Conservation (phyloP, 2,113 vertebrate species). For the Campylomormyrus tamandua region DNA sequence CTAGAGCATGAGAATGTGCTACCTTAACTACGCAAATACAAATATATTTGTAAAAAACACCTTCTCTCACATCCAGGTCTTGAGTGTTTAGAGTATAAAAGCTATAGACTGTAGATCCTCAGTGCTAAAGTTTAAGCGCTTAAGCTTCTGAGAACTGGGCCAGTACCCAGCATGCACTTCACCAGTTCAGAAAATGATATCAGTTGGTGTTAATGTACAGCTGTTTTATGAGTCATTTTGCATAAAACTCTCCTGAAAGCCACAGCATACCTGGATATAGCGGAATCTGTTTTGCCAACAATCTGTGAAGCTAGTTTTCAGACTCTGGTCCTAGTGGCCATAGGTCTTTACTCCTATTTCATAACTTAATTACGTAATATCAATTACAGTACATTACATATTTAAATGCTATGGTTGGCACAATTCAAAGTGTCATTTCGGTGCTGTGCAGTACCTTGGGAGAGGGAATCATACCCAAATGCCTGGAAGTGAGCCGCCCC, state of each 20-base stretch:
- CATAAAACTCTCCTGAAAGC: background rate
- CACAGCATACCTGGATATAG: background rate
- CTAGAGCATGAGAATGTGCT: background rate
- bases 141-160: background rate
- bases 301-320: background rate
- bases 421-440: background rate
- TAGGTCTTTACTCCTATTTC: background rate
- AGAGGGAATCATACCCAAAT: background rate
- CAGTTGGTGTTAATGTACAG: background rate
- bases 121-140: background rate
- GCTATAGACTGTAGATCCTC: background rate
- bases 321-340: background rate
- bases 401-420: background rate
- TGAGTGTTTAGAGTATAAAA: background rate
- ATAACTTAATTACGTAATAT: background rate
- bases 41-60: background rate
- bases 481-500: background rate
- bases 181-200: background rate
- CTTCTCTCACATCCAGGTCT: background rate
- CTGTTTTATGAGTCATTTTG: background rate
- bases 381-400: background rate
- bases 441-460: background rate
- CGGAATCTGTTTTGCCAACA: background rate
- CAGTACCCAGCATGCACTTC: background rate
- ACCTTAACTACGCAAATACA: background rate